Evolutionary conservation across 2,113 vertebrate species (phyloP).

Genomic region (Suricata suricatta): DNA sequence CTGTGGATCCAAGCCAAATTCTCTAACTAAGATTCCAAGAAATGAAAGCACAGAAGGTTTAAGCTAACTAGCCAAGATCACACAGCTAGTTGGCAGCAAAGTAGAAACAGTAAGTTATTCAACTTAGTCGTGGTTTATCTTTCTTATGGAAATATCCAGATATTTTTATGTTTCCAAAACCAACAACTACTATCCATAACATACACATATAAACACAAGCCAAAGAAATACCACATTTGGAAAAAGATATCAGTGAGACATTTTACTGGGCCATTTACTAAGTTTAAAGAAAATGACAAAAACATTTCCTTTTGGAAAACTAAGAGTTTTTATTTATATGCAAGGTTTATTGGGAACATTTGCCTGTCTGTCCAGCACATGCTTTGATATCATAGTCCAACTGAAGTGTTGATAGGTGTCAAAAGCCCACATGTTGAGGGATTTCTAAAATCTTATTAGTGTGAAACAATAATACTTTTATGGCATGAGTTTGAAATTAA

Average conservation of each 20-base stretch:
- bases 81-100: background rate
- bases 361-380: background rate
- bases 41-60: background rate
- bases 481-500: constrained; percentile 62
- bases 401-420: constrained; percentile 42
- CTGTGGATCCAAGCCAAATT: background rate
- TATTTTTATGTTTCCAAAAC: background rate
- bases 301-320: background rate
- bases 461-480: constrained; percentile 3
- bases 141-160: background rate
- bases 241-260: background rate
- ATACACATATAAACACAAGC: background rate
- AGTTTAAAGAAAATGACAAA: background rate
- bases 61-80: background rate
- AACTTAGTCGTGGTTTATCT: background rate
- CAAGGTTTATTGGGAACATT: background rate
- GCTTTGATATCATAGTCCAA: constrained; percentile 7
- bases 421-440: background rate
- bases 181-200: background rate
- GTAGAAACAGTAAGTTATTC: background rate
- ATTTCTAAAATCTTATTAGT: constrained; percentile 17
- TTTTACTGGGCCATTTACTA: background rate
- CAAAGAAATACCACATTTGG: background rate
- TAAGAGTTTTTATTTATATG: background rate
- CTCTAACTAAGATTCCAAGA: background rate